phyloP scores from a whole-genome alignment of 2,888 invertebrate genomes.

The Stenodema calcarata region DNA sequence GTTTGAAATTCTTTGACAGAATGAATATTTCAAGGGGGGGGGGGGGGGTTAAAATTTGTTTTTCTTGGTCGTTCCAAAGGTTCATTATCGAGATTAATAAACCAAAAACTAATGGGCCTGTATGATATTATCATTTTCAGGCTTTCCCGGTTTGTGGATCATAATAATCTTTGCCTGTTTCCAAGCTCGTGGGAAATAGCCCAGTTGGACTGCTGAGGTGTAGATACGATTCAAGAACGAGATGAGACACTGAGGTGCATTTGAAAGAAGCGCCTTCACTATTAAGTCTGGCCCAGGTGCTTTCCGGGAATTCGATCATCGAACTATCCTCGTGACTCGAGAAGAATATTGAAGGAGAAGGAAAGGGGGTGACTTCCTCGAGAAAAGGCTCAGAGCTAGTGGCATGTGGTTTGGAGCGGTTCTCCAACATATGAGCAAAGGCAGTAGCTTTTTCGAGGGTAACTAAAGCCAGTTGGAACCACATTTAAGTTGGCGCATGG shows the following conservation, averaged over 20 bases:
- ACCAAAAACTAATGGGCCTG: background rate
- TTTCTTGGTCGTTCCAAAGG: no score
- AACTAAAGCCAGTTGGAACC: no score
- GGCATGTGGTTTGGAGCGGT: no score
- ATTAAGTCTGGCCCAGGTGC: background rate
- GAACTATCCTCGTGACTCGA: background rate
- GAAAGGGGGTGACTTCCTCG: background rate
- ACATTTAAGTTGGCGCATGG: no score
- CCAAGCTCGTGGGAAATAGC: background rate
- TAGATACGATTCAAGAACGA: background rate
- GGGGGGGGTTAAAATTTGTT: no score
- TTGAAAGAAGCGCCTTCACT: background rate
- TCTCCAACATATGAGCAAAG: no score
- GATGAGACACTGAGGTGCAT: background rate
- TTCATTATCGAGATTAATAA: no score
- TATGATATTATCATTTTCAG: background rate
- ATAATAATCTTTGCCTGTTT: background rate
- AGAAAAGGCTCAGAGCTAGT: no score
- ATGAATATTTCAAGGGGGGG: no score
- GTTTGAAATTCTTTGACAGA: no score
- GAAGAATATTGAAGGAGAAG: background rate
- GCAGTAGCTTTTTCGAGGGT: no score
- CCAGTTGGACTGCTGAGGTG: background rate
- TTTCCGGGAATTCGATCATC: background rate
- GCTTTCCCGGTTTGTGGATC: background rate